Evolutionary conservation across 1,140 invertebrate species (phyloP).

Genomic region (Monomorium pharaonis): DNA sequence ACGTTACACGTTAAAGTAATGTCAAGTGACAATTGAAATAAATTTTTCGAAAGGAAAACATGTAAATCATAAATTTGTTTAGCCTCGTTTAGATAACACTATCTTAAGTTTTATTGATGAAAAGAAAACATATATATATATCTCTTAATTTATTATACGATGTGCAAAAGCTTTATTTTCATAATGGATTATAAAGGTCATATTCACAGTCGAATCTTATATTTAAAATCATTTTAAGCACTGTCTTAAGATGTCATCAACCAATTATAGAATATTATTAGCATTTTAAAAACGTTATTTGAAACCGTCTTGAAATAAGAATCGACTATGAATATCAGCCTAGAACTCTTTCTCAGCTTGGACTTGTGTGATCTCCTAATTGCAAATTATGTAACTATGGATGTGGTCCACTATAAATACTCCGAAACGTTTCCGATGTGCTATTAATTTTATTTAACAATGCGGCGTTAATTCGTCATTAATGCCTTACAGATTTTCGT

Average conservation of each 20-base stretch:
- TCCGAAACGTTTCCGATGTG: not conserved
- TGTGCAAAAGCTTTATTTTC: not conserved
- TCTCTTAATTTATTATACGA: conserved; percentile 25
- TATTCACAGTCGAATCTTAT: too few relatives aligned
- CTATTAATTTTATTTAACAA: not conserved
- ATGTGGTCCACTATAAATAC: not conserved
- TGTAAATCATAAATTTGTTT: not conserved
- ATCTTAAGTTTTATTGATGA: not conserved
- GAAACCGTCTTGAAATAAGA: too few relatives aligned
- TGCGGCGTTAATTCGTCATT: not conserved
- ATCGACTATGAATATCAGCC: too few relatives aligned
- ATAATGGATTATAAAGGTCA: too few relatives aligned
- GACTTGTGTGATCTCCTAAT: not conserved
- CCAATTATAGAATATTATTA: too few relatives aligned
- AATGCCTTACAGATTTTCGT: not conserved
- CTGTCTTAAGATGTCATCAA: too few relatives aligned
- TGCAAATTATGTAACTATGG: not conserved
- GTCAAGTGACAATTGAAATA: conserved; percentile 28
- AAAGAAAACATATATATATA: not conserved
- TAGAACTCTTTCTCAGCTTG: conserved; percentile 32
- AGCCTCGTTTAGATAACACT: not conserved
- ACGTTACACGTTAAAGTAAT: not conserved
- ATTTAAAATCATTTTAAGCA: too few relatives aligned
- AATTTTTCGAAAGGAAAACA: not conserved
- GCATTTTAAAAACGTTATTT: too few relatives aligned